Percentiles rank a stretch among this genome's conserved stretches.
These are phyloP conservation scores for Octonoba sinensis DNA, from an alignment of 2,888 invertebrate species.

Conservation along the genomic window DNA sequence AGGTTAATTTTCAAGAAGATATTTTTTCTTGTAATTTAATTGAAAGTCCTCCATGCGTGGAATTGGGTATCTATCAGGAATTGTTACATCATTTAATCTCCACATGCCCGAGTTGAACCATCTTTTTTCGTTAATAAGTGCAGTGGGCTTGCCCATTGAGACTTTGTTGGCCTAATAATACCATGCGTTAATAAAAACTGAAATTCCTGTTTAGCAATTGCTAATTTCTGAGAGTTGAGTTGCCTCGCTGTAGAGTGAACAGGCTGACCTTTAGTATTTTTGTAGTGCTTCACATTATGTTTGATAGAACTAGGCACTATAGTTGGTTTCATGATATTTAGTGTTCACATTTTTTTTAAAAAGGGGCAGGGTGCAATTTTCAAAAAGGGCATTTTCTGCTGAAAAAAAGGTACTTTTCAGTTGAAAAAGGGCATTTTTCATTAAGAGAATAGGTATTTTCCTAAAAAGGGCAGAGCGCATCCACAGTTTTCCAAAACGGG, in stretches of 20 bases:
- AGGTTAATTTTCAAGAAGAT: conserved; percentile 26
- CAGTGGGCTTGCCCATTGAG: conserved; percentile 16
- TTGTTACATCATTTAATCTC: conserved; percentile 41
- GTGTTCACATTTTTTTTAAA: too few species aligned
- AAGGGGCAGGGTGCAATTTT: too few species aligned
- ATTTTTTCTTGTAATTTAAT: conserved; percentile 4
- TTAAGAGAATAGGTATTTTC: too few species aligned
- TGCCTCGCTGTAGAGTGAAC: background rate
- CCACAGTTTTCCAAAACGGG: too few species aligned
- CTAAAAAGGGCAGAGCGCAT: too few species aligned
- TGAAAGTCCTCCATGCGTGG: conserved; percentile 37
- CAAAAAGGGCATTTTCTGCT: too few species aligned
- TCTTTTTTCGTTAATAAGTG: conserved; percentile 44
- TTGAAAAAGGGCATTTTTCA: too few species aligned
- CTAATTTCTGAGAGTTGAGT: background rate
- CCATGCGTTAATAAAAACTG: conserved; percentile 7
- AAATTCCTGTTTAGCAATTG: background rate
- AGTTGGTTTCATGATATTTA: background rate
- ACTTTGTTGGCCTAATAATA: conserved; percentile 17
- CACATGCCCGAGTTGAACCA: conserved; percentile 33
- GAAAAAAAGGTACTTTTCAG: too few species aligned
- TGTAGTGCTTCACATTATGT: conserved; percentile 4
- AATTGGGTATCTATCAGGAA: conserved; percentile 36
- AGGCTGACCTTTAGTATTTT: conserved; percentile 1
- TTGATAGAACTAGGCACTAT: background rate